Base-by-base conservation (phyloP, 2,888 invertebrate species). In the Meganola albula region DNA sequence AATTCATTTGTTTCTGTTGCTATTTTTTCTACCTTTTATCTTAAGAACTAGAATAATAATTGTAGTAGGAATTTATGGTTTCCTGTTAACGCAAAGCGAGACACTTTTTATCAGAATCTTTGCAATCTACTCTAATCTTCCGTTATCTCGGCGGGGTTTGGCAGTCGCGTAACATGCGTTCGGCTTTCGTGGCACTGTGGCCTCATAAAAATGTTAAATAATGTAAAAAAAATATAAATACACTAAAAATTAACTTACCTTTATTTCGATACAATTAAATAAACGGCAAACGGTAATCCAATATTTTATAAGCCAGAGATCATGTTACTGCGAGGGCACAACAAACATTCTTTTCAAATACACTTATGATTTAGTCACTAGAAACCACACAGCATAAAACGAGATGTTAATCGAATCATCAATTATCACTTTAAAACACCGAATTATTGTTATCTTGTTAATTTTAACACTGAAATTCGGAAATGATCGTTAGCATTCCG, bases 231-330 rank as follows among this genome's bases (percentile, higher is more conserved):
- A n/a, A n/a, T n/a, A n/a, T n/a, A n/a, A n/a, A n/a, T n/a, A n/a
- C n/a, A n/a, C n/a, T n/a, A n/a, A n/a, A n/a, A n/a, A 24, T 41
- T 40, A 58, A 73, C 83, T 80, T 58, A 84, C 84, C 80, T 74
- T 63, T 68, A 58, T 59, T 69, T 61, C 59, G 62, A 62, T 67
- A 70, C 63, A 67, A 73, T 67, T 68, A 68, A 68, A 67, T 67
- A 69, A 71, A 72, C 76, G 76, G 72, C 72, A 66, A 64, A 73
- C 72, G 66, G 77, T 82, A 83, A 83, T 83, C 84, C 83, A 84
- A 84, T 83, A 84, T 66, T 68, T 41, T 65, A 67, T 49, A 71
- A 69, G 72, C 63, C 83, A 83, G 79, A 75, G 73, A 83, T 83
- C 82, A 74, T 80, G 83, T 79, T 84, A 83, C 62, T 62, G 62